Evolutionary conservation across 2,888 invertebrate genomes (phyloP).

Genomic region (Pterostichus madidus): DNA sequence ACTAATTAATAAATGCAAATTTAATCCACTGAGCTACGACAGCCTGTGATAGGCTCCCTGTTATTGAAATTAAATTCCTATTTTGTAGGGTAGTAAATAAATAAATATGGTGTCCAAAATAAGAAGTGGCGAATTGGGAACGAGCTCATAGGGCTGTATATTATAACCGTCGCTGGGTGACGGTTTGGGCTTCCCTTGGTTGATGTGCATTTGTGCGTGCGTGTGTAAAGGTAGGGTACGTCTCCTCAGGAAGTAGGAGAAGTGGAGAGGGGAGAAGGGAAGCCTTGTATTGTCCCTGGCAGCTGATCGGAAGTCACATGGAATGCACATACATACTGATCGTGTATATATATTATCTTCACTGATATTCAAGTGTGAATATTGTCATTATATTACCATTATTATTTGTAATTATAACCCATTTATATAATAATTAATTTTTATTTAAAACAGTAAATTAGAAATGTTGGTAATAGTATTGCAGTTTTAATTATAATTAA

Average conservation of each 20-base stretch:
- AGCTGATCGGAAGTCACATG: slow-evolving; percentile 50
- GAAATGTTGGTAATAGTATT: too few relatives aligned
- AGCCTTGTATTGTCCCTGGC: slow-evolving; percentile 23
- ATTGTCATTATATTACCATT: not conserved
- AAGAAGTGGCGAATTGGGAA: not conserved
- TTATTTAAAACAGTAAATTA: too few relatives aligned
- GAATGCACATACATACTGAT: not conserved
- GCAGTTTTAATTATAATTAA: too few relatives aligned
- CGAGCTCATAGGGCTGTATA: not conserved
- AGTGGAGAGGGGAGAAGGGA: slow-evolving; percentile 1
- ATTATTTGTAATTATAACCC: too few relatives aligned
- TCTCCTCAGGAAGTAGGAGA: slow-evolving; percentile 34
- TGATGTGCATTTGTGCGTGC: not conserved
- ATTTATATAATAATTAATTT: too few relatives aligned
- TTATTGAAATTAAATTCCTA: too few relatives aligned
- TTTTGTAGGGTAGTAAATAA: too few relatives aligned
- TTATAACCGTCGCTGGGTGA: slow-evolving; percentile 17
- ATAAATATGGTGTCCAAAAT: too few relatives aligned
- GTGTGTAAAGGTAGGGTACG: slow-evolving; percentile 29
- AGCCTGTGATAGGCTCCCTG: too few relatives aligned
- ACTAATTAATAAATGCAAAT: too few relatives aligned
- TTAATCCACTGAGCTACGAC: too few relatives aligned
- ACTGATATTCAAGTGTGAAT: not conserved
- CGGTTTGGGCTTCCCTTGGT: slow-evolving; percentile 27
- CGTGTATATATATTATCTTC: not conserved